Percentiles rank a stretch among this genome's conserved stretches.
Evolutionary conservation across 2,888 invertebrate genomes (phyloP).

Genomic region (Erebia epiphron): DNA sequence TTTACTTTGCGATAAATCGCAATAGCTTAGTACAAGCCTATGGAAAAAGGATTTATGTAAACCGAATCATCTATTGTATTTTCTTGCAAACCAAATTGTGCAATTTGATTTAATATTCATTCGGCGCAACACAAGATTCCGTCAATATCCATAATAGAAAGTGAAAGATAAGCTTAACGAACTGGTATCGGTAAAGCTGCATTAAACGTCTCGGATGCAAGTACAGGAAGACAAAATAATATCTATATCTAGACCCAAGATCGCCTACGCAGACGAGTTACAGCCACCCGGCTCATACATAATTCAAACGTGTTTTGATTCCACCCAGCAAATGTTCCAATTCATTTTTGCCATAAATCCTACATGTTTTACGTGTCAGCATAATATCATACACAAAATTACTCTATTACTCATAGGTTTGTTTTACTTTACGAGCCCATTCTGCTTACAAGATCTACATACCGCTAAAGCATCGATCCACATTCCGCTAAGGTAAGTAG

Average conservation of each 20-base stretch:
- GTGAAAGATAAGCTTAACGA: constrained; percentile 66
- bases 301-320: constrained; percentile 63
- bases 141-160: constrained; percentile 46
- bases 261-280: constrained; percentile 66
- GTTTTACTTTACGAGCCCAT: neutral
- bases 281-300: constrained; percentile 56
- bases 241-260: constrained; percentile 57
- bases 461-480: neutral
- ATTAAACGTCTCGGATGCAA: constrained; percentile 47
- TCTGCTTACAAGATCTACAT: no score
- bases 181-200: constrained; percentile 54
- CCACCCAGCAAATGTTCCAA: constrained; percentile 54
- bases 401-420: constrained; percentile 24
- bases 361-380: constrained; percentile 52
- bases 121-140: constrained; percentile 34
- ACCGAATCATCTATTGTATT: constrained; percentile 12
- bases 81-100: constrained; percentile 17
- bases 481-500: neutral
- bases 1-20: neutral
- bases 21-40: neutral
- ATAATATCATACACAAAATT: constrained; percentile 35
- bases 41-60: constrained; percentile 9
- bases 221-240: constrained; percentile 61
- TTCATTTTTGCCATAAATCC: constrained; percentile 64
- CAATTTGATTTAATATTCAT: constrained; percentile 31